These are phyloP conservation scores for Piaya cayana DNA, from an alignment of 2,113 vertebrate genomes.

Conservation along the genomic window DNA sequence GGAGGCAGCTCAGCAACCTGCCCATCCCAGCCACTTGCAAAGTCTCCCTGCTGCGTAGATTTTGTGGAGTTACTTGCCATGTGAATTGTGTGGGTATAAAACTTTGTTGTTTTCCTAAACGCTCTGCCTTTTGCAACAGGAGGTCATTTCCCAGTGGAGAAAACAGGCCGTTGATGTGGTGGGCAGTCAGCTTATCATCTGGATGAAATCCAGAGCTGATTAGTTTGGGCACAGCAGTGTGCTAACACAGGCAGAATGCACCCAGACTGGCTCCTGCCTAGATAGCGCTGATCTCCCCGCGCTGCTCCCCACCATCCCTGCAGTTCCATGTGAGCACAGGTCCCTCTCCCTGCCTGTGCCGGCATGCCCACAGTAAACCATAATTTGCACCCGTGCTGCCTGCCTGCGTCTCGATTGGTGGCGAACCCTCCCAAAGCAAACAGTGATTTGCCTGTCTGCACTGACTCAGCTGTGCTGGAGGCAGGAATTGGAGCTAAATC, in stretches of 20 bases:
- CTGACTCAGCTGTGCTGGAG: conserved; percentile 35
- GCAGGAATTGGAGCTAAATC: neutral
- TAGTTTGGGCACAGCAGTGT: neutral
- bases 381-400: neutral
- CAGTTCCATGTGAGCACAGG: accelerated
- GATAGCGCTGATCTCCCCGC: neutral
- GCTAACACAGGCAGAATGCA: conserved; percentile 34
- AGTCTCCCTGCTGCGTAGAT: neutral
- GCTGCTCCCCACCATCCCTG: accelerated
- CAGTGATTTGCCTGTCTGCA: conserved; percentile 5
- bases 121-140: neutral
- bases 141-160: neutral
- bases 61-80: neutral
- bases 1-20: neutral
- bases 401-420: neutral
- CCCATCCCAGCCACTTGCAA: neutral
- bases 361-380: neutral
- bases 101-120: neutral
- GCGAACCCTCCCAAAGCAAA: conserved; percentile 37
- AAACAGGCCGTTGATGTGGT: neutral
- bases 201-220: neutral
- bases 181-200: neutral
- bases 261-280: neutral
- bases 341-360: neutral
- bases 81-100: neutral